Conservation (phyloP, 1,140 invertebrate genomes). For the Bathynomus jamesi region DNA sequence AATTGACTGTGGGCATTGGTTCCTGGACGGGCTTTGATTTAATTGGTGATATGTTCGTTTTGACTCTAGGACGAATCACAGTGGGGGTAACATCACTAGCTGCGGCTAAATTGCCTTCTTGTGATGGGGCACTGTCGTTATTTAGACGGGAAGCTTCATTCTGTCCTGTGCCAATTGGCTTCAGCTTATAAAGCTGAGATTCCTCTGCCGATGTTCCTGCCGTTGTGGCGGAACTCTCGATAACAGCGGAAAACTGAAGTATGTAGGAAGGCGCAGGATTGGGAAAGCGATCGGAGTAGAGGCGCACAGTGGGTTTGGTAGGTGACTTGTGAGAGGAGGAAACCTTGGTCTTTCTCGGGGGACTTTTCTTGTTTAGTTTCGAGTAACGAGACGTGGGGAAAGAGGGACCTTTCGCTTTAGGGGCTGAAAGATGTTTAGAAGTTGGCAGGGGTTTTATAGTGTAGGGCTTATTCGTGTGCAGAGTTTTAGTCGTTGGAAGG, state of each 20-base stretch:
- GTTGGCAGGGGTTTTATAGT: no score
- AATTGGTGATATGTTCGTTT: background rate
- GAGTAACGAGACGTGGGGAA: background rate
- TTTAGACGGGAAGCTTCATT: background rate
- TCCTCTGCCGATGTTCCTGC: background rate
- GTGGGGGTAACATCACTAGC: background rate
- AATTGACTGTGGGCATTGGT: background rate
- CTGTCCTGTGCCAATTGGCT: background rate
- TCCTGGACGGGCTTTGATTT: background rate
- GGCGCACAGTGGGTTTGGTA: background rate
- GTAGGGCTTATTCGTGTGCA: no score
- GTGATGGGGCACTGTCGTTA: background rate
- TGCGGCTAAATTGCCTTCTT: background rate
- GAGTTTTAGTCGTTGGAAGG: background rate
- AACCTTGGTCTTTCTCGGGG: background rate
- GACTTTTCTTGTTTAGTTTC: background rate
- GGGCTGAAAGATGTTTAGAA: background rate
- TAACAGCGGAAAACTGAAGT: background rate
- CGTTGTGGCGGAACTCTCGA: background rate
- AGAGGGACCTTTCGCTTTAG: background rate
- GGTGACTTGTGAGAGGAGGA: background rate
- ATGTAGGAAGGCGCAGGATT: background rate
- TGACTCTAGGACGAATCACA: background rate
- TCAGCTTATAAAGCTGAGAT: background rate
- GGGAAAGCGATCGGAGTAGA: background rate